Evolutionary conservation across 2,888 invertebrate genomes (phyloP).

Genomic region (Apodemia mormo): DNA sequence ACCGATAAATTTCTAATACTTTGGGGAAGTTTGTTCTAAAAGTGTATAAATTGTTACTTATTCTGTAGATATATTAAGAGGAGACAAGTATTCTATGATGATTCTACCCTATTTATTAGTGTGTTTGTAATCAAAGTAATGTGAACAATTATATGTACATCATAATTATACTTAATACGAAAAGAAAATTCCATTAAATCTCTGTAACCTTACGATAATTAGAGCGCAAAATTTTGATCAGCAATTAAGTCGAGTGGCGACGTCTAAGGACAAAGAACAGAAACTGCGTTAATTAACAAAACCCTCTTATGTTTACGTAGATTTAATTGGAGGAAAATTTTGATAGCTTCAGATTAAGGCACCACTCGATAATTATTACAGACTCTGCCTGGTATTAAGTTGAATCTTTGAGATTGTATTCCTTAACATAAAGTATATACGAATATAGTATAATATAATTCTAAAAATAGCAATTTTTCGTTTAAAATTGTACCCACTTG

Average conservation of each 20-base stretch:
- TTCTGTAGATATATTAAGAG: no score
- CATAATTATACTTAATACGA: neutral
- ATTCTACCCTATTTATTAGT: no score
- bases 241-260: constrained; percentile 65
- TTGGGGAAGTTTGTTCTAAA: no score
- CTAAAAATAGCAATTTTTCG: no score
- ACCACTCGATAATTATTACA: neutral
- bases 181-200: constrained; percentile 5
- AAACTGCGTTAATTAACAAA: constrained; percentile 65
- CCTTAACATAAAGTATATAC: neutral
- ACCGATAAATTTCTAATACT: no score
- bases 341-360: constrained; percentile 4
- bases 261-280: constrained; percentile 45
- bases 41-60: no score
- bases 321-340: constrained; percentile 53
- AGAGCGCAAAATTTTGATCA: constrained; percentile 68
- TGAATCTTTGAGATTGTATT: neutral
- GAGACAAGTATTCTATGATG: no score
- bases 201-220: constrained; percentile 51
- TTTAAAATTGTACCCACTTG: no score
- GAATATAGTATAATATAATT: no score
- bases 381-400: neutral
- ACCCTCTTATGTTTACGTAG: constrained; percentile 47
- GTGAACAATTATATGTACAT: neutral
- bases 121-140: neutral